These are phyloP conservation scores for Ranitomeya variabilis DNA, from an alignment of 2,113 vertebrate genomes.

Conservation along the genomic window DNA sequence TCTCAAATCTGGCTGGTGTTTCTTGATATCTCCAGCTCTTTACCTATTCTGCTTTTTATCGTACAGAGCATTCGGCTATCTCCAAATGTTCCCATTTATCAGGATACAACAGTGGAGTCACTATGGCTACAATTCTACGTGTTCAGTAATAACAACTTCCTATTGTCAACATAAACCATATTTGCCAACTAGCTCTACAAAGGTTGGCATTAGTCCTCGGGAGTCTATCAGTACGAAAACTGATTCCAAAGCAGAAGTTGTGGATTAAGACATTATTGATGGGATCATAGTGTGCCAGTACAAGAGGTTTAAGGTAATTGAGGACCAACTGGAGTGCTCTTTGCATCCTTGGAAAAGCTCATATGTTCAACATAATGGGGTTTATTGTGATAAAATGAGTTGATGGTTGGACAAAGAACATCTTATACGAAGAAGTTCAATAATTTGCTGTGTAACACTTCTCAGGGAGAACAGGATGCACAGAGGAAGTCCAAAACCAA, in stretches of 20 bases:
- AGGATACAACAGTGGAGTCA: neutral
- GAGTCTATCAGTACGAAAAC: neutral
- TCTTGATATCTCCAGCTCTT: neutral
- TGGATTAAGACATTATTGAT: neutral
- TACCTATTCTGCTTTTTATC: neutral
- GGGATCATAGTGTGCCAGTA: neutral
- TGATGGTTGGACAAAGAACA: too few relatives aligned
- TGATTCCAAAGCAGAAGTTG: neutral
- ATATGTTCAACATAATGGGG: too few relatives aligned
- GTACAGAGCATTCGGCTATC: neutral
- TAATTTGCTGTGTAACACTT: too few relatives aligned
- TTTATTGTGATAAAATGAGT: too few relatives aligned
- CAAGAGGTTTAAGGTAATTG: neutral
- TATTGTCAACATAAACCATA: neutral
- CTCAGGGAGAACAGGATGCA: too few relatives aligned
- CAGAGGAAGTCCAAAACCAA: too few relatives aligned
- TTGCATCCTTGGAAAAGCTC: too few relatives aligned
- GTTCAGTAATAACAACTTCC: neutral
- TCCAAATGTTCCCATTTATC: conserved; percentile 1
- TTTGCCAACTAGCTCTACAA: neutral
- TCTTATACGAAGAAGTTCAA: too few relatives aligned
- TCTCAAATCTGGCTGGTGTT: neutral
- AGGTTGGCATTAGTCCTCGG: neutral
- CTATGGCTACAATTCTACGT: conserved; percentile 3
- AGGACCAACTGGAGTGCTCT: neutral